Conservation (phyloP, 2,888 invertebrate species). For the Brachyptera risi region DNA sequence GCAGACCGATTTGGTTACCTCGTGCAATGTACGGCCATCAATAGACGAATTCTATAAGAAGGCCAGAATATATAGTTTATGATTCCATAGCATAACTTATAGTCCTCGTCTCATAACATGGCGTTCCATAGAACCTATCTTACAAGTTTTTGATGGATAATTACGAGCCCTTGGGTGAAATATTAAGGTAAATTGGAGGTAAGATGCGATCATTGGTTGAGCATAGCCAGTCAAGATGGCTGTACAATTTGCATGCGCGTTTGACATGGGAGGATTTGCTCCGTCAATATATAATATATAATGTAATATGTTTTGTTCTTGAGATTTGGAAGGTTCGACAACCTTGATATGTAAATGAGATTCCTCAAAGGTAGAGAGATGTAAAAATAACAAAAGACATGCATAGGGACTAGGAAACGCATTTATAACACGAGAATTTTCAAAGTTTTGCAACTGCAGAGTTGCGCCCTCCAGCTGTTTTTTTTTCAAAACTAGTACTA, state of each 20-base stretch:
- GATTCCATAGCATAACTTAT: background rate
- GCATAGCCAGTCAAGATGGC: slow-evolving; percentile 16
- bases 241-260: slow-evolving; percentile 20
- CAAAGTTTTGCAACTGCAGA: background rate
- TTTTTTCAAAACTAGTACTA: slow-evolving; percentile 5
- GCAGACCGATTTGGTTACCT: too few relatives aligned
- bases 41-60: too few relatives aligned
- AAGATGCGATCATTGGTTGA: slow-evolving; percentile 26
- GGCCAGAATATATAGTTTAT: background rate
- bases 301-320: slow-evolving; percentile 2
- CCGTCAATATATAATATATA: background rate
- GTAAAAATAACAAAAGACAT: slow-evolving; percentile 15
- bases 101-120: background rate
- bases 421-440: background rate
- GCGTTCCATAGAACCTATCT: slow-evolving; percentile 19
- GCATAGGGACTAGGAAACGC: background rate
- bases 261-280: slow-evolving; percentile 13
- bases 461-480: slow-evolving; percentile 7
- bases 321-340: background rate
- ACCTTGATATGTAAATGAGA: slow-evolving; percentile 23
- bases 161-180: slow-evolving; percentile 26
- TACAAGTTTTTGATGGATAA: slow-evolving; percentile 28
- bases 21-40: too few relatives aligned
- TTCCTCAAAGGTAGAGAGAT: slow-evolving; percentile 8
- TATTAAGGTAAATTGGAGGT: slow-evolving; percentile 26